Evolutionary conservation across 2,797 vertebrate species (phyloP), one percentile per base, ranked within the genome.

Genomic region (Mycteria americana): DNA sequence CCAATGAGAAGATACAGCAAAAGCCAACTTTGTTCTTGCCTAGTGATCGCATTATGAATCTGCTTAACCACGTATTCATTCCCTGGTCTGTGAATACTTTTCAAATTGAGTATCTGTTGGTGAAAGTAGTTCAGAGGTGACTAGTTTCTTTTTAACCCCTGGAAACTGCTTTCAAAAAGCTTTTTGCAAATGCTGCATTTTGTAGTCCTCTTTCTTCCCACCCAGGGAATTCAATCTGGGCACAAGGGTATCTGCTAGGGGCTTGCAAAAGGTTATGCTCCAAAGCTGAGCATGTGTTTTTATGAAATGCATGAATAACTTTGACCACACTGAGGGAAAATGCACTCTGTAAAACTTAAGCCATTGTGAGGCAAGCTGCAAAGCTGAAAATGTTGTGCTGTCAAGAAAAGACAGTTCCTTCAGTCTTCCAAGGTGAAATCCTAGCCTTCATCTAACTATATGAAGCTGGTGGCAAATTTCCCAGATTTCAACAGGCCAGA

Each of bases 401-500:
- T 97, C 78, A 85, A 84, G 88, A 74, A 90, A 84, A 89, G 63
- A 80, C 35, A 46, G 63, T 77, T 93, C 37, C 56, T 95, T 77
- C 60, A 50, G 89, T 70, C 56, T 94, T 95, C 84, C 64, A 87
- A 77, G 84, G 84, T 91, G 91, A 96, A 97, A 97, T 87, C 74
- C 41, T 93, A 95, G 43, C 64, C 74, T 85, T 88, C 69, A 13
- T 83, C 89, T 91, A 72, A 68, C 57, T 89, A 10, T 69, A 78
- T 33, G 86, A 94, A 93, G 30, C 73, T 81, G 23, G 54, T 96
- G 94, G 95, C 95, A 96, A 33, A 81, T 56, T 91, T 96, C 94
- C 94, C 79, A 82, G 93, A 79, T 94, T 88, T 94, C 69, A 90
- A 33, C 51, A 92, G 22, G 39, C 68, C 77, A 80, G 24, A 30